Evolutionary conservation across 2,797 vertebrate species (phyloP).

Genomic region (Mormyrops attenuatus): DNA sequence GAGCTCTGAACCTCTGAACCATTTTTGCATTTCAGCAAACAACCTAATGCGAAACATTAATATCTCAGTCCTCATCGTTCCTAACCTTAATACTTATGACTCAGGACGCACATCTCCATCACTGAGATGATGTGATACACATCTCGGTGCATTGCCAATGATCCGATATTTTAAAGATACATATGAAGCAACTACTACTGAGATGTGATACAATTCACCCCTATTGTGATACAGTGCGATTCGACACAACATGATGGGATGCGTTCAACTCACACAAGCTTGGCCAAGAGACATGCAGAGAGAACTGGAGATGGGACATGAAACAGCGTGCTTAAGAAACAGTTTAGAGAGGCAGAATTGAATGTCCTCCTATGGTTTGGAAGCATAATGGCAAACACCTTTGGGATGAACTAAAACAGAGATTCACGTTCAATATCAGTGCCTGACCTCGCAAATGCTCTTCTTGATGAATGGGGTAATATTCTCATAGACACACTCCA

Average conservation of each 20-base stretch:
- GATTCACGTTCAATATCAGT: neutral
- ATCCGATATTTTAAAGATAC: neutral
- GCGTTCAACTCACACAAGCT: too few species aligned
- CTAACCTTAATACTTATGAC: neutral
- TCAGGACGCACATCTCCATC: neutral
- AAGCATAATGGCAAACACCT: neutral
- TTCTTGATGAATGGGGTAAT: neutral
- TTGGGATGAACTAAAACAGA: neutral
- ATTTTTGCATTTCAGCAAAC: neutral
- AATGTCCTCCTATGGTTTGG: neutral
- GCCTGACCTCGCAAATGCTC: neutral
- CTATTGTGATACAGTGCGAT: neutral
- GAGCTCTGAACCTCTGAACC: neutral
- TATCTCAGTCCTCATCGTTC: neutral
- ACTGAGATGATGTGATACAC: neutral
- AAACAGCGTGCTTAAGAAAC: neutral
- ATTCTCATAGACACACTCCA: neutral
- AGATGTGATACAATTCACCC: neutral
- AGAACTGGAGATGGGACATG: neutral
- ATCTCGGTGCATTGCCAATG: neutral
- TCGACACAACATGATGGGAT: too few species aligned
- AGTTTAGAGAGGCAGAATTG: neutral
- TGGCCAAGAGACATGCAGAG: too few species aligned
- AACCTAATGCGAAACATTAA: neutral
- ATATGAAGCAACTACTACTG: neutral